phyloP scores from a whole-genome alignment of 1,140 invertebrate genomes.

The Lepidurus packardi region DNA sequence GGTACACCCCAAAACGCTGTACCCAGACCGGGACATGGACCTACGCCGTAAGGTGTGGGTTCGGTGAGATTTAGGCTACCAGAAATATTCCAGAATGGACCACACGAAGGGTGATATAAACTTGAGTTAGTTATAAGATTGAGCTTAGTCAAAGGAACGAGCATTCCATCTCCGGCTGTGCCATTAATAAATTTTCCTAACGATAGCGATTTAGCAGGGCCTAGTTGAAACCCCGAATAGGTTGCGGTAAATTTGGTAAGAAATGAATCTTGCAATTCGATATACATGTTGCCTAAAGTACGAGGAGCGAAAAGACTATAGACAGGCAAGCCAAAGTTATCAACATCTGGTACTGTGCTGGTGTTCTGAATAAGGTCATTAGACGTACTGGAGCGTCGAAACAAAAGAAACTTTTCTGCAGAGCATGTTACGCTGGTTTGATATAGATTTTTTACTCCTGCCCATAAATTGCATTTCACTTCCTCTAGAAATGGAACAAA shows the following conservation, averaged over 20 bases:
- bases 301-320: not conserved
- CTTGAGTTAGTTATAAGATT: not conserved
- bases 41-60: not conserved
- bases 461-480: not conserved
- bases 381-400: not conserved
- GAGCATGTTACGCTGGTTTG: not conserved
- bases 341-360: not conserved
- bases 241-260: not conserved
- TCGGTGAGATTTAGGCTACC: not conserved
- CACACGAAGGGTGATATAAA: not conserved
- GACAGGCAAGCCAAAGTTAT: not conserved
- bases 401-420: not conserved
- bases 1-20: not conserved
- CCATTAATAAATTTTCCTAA: not conserved
- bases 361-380: not conserved
- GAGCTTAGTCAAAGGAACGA: not conserved
- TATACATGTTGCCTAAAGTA: not conserved
- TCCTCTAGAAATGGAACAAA: not conserved
- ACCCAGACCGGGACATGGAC: slow-evolving; percentile 5
- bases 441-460: not conserved
- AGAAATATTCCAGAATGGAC: not conserved
- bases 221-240: not conserved
- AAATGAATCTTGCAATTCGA: not conserved
- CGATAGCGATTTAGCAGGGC: not conserved
- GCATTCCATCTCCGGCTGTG: not conserved